Evolutionary conservation across 2,113 vertebrate species (phyloP), one percentile per base, ranked within the genome.

Genomic region (Trematomus loennbergii): DNA sequence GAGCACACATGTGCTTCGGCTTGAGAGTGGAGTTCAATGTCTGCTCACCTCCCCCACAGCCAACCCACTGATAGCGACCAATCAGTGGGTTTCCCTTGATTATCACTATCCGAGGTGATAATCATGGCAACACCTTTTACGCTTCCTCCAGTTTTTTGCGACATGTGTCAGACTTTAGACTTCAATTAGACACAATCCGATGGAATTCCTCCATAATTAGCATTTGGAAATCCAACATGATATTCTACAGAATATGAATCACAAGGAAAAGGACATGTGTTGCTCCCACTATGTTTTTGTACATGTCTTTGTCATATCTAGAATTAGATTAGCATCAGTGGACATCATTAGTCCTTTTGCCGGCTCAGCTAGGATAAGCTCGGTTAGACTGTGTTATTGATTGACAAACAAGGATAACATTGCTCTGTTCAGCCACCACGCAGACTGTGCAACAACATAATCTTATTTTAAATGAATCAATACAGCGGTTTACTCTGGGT

Each of bases 1-100:
- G 57, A 87, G 86, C 71, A 46, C 73, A 85, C 87, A 87, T 76
- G 79, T 87, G 81, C 83, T 80, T 62, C 13, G 60, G 72, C 85
- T 84, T 33, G 66, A 87, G 49, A 43, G 64, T 66, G 16, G 61
- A 64, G 67, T 87, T 87, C 80, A 89, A 53, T 81, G 83, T 85
- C 82, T 87, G 58, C 50, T 77, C 75, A 75, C 65, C 79, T 78
- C 81, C 68, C 67, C 53, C 33, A 46, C 36, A 76, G 20, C 71
- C 54, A 18, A 29, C 9, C 17, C 22, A 16, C 12, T 15, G 53
- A 73, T 49, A 82, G 46, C 11, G 36, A 77, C 6, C 60, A 69
- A 64, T 79, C 52, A 48, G 16, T 57, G 36, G 53, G 46, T 80
- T 72, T 72, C 45, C 72, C 45, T 45, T 62, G 69, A 78, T 81